Evolutionary conservation across 1,140 invertebrate species (phyloP), one percentile per base, ranked within the genome.

Genomic region (Danaus plexippus): DNA sequence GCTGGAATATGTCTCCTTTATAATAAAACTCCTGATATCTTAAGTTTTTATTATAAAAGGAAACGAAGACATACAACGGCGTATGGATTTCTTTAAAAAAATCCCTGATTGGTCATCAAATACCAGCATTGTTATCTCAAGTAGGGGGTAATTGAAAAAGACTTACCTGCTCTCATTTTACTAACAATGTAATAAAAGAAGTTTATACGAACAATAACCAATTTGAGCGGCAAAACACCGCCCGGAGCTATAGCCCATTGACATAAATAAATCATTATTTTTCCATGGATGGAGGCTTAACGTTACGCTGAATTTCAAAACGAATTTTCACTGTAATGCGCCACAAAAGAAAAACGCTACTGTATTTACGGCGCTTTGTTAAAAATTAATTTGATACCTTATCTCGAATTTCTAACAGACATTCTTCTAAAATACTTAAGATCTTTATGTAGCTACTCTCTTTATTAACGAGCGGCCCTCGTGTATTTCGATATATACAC

Each of bases 251-350:
- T 63, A 65, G 71, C 61, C 73, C 77, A 85, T 85, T 85, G 82
- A 85, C 80, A 83, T 83, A 79, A 85, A 85, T 85, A 85, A 83
- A 83, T 85, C 75, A 85, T 83, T 85, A 81, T 79, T 72, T 68
- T 73, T 68, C 67, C 73, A 65, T 62, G 56, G 53, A 57, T 54
- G 56, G 67, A 66, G 64, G 66, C 61, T 71, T 68, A 73, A 54
- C 64, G 71, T 68, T 60, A 73, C 71, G 22, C 22, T 6, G 64
- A 68, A 66, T 74, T 83, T 73, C 69, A 67, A 71, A 77, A 79
- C 71, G 73, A 80, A 73, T 81, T 83, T 81, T 72, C 77, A 83
- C 82, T 85, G 82, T 85, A 72, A 71, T 71, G 72, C 56, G 63
- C 70, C 71, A 83, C 82, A 85, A 85, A 85, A 85, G 82, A 81